Evolutionary conservation across 2,113 vertebrate genomes (phyloP).

Genomic region (Fregata magnificens): DNA sequence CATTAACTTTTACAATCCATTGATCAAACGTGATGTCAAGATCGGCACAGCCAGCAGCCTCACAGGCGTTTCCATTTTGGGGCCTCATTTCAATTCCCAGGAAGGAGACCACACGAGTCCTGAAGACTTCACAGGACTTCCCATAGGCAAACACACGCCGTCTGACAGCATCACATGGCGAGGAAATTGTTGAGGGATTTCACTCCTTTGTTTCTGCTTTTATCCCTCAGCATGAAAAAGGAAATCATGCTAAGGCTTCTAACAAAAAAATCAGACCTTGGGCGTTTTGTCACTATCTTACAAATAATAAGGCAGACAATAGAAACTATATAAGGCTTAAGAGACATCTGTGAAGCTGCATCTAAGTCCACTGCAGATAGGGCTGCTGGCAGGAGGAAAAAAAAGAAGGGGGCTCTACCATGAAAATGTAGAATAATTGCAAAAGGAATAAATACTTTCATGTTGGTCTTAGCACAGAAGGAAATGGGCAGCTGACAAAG

Average conservation of each 20-base stretch:
- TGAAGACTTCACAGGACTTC: not conserved
- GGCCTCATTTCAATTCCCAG: not conserved
- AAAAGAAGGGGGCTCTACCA: not conserved
- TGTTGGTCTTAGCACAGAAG: not conserved
- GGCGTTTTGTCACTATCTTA: not conserved
- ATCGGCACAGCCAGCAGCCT: not conserved
- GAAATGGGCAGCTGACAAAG: not conserved
- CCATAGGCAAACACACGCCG: not conserved
- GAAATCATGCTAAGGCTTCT: not conserved
- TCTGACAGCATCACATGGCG: not conserved
- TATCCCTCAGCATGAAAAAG: not conserved
- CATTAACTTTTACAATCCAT: no score
- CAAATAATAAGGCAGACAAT: not conserved
- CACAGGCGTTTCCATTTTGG: not conserved
- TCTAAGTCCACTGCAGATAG: not conserved
- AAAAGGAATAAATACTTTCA: slow-evolving; percentile 12
- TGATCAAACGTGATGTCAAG: not conserved
- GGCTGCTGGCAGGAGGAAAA: not conserved
- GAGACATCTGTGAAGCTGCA: not conserved
- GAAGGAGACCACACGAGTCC: not conserved
- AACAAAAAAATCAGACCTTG: not conserved
- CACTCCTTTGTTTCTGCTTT: not conserved
- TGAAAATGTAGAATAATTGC: not conserved
- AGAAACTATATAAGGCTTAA: not conserved
- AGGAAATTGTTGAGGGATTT: not conserved